These are phyloP conservation scores for Liasis olivaceus DNA, from an alignment of 2,797 vertebrate genomes.

Conservation along the genomic window DNA sequence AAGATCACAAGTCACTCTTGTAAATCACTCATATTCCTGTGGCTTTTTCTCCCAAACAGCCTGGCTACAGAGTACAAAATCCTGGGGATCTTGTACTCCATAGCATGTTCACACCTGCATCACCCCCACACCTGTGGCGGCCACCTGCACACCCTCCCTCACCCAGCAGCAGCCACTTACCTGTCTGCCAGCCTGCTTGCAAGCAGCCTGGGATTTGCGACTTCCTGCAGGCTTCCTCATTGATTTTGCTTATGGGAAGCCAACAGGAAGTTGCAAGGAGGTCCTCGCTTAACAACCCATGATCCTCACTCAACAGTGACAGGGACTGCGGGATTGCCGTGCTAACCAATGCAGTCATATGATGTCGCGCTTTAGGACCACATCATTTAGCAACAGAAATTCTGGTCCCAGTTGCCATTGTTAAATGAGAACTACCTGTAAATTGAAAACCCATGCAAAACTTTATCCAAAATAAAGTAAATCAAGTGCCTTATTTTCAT, in stretches of 20 bases:
- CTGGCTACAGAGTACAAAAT: no score
- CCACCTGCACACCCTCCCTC: neutral
- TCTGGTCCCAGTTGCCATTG: neutral
- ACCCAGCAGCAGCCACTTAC: neutral
- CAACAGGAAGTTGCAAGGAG: neutral
- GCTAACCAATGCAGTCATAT: no score
- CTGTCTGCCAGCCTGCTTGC: neutral
- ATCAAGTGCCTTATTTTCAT: constrained; percentile 21
- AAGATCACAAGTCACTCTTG: no score
- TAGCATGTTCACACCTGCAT: no score
- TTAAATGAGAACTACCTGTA: neutral
- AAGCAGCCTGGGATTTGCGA: neutral
- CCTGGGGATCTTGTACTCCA: no score
- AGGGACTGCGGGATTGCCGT: neutral
- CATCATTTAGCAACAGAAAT: neutral
- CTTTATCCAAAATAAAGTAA: neutral
- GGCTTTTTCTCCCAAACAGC: no score
- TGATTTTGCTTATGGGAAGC: neutral
- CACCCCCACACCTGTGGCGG: no score
- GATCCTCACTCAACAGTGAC: neutral
- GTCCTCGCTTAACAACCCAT: neutral
- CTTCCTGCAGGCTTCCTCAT: neutral
- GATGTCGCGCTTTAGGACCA: neutral
- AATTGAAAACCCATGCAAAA: neutral
- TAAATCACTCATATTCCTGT: no score